Conservation (phyloP, 2,888 invertebrate species). For the Oligia fasciuncula region DNA sequence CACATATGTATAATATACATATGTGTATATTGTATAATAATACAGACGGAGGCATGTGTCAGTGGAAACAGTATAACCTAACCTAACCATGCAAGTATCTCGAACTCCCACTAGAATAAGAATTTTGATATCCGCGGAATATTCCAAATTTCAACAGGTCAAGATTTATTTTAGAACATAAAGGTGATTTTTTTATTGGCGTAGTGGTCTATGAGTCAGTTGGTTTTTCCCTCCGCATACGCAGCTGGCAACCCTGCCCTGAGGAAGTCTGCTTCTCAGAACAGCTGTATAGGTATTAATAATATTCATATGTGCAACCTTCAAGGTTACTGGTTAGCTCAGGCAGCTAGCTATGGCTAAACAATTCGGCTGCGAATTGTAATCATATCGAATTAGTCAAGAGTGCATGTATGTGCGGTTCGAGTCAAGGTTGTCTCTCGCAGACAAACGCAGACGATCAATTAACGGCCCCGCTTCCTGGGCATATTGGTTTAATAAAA, state of each 20-base stretch:
- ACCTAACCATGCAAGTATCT: slow-evolving; percentile 1
- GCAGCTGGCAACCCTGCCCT: slow-evolving; percentile 38
- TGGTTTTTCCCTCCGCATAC: slow-evolving; percentile 44
- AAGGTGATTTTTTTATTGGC: slow-evolving; percentile 45
- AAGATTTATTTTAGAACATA: slow-evolving; percentile 44
- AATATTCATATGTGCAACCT: slow-evolving; percentile 54
- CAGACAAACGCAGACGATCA: slow-evolving; percentile 58
- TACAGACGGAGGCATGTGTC: neutral
- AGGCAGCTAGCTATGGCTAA: slow-evolving; percentile 21
- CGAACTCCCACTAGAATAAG: slow-evolving; percentile 2
- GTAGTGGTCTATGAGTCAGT: slow-evolving; percentile 54
- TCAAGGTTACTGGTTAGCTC: slow-evolving; percentile 46
- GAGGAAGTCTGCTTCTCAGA: slow-evolving; percentile 61
- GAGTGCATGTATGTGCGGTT: slow-evolving; percentile 54
- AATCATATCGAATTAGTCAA: slow-evolving; percentile 56
- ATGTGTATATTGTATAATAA: no score
- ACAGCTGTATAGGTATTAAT: slow-evolving; percentile 46
- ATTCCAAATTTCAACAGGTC: slow-evolving; percentile 41
- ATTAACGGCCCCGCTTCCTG: slow-evolving; percentile 54
- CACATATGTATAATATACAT: no score
- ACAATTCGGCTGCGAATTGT: slow-evolving; percentile 53
- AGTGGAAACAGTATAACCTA: neutral
- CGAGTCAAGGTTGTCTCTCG: slow-evolving; percentile 64
- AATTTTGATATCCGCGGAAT: slow-evolving; percentile 21
- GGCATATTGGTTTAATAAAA: slow-evolving; percentile 52